These are phyloP conservation scores for Vannuccia rotundouncinata DNA, from an alignment of 2,888 invertebrate genomes.

Conservation along the genomic window DNA sequence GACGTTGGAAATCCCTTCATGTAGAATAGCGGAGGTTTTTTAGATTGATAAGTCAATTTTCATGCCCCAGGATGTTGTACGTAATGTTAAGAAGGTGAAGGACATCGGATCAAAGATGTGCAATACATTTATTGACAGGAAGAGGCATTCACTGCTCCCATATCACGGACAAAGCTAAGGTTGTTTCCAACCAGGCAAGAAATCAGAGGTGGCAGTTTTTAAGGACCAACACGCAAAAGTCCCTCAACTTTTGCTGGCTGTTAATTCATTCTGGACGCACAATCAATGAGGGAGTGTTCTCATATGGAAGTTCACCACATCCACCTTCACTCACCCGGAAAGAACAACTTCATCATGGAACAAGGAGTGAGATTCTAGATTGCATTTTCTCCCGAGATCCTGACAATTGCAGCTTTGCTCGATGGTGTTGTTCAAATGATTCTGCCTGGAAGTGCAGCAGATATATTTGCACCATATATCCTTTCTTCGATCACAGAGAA, in stretches of 20 bases:
- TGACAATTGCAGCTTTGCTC: slow-evolving; percentile 38
- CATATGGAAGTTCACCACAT: slow-evolving; percentile 18
- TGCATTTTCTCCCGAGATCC: slow-evolving; percentile 36
- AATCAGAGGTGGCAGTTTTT: slow-evolving; percentile 32
- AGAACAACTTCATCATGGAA: slow-evolving; percentile 32
- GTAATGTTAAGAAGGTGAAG: slow-evolving; percentile 36
- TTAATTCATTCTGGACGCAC: slow-evolving; percentile 36
- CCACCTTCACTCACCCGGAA: slow-evolving; percentile 35
- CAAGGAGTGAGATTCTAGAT: slow-evolving; percentile 35
- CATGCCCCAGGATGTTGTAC: slow-evolving; percentile 16
- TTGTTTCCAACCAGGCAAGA: slow-evolving; percentile 34
- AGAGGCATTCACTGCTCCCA: too few species aligned
- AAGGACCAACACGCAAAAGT: slow-evolving; percentile 37
- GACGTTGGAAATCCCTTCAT: slow-evolving; percentile 39
- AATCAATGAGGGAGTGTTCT: slow-evolving; percentile 20
- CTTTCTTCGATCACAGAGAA: slow-evolving; percentile 35
- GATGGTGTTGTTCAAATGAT: slow-evolving; percentile 40
- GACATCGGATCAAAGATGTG: neutral
- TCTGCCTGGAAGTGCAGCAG: slow-evolving; percentile 37
- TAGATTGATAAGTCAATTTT: slow-evolving; percentile 32
- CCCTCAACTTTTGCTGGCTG: slow-evolving; percentile 34
- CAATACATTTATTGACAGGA: too few species aligned
- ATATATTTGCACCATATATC: slow-evolving; percentile 37
- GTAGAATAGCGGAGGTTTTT: slow-evolving; percentile 32
- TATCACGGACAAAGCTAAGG: too few species aligned